Conservation (phyloP, 64 coral and sea anemone species). For the Acropora yongei region DNA sequence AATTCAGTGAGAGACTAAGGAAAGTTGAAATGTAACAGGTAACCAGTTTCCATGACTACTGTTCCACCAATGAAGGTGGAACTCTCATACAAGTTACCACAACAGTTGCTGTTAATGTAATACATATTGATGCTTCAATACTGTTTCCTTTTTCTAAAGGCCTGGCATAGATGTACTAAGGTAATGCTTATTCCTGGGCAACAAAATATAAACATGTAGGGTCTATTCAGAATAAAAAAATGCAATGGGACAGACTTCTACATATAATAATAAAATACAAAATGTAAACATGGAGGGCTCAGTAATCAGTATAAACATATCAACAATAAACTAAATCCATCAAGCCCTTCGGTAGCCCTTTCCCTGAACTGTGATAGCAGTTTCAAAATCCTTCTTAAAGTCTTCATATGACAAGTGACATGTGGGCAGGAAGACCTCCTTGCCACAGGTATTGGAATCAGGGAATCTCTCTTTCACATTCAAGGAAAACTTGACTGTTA, state of each 20-base stretch:
- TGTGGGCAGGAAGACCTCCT: not conserved
- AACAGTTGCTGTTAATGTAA: slow-evolving; percentile 15
- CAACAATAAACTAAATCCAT: not conserved
- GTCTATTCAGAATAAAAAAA: not conserved
- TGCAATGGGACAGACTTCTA: not conserved
- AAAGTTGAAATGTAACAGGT: not conserved
- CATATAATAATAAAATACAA: not conserved
- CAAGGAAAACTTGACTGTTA: not conserved
- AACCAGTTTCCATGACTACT: slow-evolving; percentile 7
- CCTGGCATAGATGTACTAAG: not conserved
- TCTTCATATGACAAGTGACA: not conserved
- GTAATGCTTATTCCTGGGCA: not conserved
- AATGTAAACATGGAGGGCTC: not conserved
- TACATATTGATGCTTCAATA: slow-evolving; percentile 17
- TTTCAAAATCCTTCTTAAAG: slow-evolving; percentile 10
- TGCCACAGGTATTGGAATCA: slow-evolving; percentile 16
- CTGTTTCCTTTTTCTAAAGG: not conserved
- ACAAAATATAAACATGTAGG: not conserved
- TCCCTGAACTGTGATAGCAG: not conserved
- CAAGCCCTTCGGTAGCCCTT: slow-evolving; percentile 21
- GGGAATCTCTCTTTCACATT: not conserved
- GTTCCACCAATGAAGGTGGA: not conserved
- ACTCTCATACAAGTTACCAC: not conserved
- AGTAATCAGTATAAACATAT: not conserved
- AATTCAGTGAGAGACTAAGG: slow-evolving; percentile 15